Evolutionary conservation across 2,888 invertebrate genomes (phyloP), one percentile per base, ranked within the genome.

Genomic region (Invenusta paracnida): DNA sequence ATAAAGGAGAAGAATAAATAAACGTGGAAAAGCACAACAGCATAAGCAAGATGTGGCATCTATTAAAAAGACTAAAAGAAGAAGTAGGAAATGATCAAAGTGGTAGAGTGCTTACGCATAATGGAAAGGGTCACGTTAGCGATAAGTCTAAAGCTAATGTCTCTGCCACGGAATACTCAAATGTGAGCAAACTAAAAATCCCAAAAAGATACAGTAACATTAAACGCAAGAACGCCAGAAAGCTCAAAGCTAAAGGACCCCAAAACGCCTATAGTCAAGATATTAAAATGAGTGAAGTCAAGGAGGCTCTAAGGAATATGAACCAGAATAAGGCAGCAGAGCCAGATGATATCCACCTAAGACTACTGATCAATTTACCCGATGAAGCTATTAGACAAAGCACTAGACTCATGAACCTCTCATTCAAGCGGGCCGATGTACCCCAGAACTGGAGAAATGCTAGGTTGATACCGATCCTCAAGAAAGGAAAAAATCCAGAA

Each of bases 381-480:
- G 25, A 73, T 13, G 27, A 73, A 23, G 73, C 73, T 2, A 73
- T 73, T n/a, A 73, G 17, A 13, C 73, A 73, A 23, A 13, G 73
- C 73, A 73, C 73, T 5, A 23, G 73, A 73, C 27, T 73, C 2
- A 73, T 73, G 73, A 73, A 73, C 27, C 27, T 73, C 2, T 73
- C 73, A 2, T 73, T 73, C 25, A 23, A 73, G 17, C 11, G 23
- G 2, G 73, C 73, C 5, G 73, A 73, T 2, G 73, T 73, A 25
- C 73, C 73, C 11, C 73, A 73, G 23, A 73, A 73, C 27, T 73
- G 73, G 25, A 73, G 73, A 73, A 73, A 73, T 73, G 73, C 73
- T 25, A 73, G 73, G 23, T 5, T 73, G 27, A 73, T 73, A 5
- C 73, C 73, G 23, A 73, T 73, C 17, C 73, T 73, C 73, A 73